Evolutionary conservation across 1,140 invertebrate genomes (phyloP), one percentile per base, ranked within the genome.

Genomic region (Anoplolepis gracilipes): DNA sequence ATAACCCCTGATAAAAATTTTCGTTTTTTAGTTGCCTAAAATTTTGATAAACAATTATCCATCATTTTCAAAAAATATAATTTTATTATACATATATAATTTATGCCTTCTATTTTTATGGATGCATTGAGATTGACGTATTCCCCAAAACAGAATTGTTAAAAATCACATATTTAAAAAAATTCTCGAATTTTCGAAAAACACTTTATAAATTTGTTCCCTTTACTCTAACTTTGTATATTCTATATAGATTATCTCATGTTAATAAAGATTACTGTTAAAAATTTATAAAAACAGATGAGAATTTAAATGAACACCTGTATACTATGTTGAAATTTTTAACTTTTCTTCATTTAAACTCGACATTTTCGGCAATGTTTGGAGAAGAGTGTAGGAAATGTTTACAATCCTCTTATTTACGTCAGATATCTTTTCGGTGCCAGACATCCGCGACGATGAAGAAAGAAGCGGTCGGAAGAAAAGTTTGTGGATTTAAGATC

Each of bases 401-500:
- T 85, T 85, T 85, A 85, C 75, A 59, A 59, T 1, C 39, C 84
- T 79, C 84, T 85, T 85, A 85, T 85, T 85, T 85, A 79, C 62
- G 82, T 57, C 57, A 61, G 84, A 67, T 30, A 61, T 64, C 75
- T 59, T 79, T 59, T 67, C 62, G 73, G 49, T 79, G 84, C 77
- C 77, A 81, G 77, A 81, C 78, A 72, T 81, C 49, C 78, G 65
- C 57, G 61, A 62, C 59, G 72, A 78, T 64, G 82, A 64, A 77
- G 57, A 53, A 64, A 46, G 75, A 62, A 53, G 28, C 42, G 73
- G 57, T 46, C 19, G 72, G 61, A 42, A 64, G 61, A 78, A 85
- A 85, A 67, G 86, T 85, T 85, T 85, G 87, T 88, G 77, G 85
- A 88, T 82, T 86, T 67, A 78, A 89, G 84, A 75, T 72, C 70